These are phyloP conservation scores for Haliclona indistincta DNA, from an alignment of 37 sponge, comb jelly and placozoan genomes.

Conservation along the genomic window DNA sequence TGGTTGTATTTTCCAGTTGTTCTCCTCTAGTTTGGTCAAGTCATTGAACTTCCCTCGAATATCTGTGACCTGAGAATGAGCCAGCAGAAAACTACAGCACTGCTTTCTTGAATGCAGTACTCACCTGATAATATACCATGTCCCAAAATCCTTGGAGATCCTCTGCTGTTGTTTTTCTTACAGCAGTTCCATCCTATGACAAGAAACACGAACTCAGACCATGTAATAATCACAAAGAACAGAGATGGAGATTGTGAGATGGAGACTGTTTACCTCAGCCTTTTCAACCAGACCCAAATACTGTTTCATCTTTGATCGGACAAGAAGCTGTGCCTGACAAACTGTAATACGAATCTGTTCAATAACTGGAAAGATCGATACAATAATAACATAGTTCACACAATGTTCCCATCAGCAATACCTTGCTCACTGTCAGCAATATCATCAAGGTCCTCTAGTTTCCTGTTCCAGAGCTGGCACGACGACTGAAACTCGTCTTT, in stretches of 20 bases:
- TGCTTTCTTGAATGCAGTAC: conserved; percentile 53
- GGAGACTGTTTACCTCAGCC: conserved; percentile 48
- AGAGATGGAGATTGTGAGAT: neutral
- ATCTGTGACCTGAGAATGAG: conserved; percentile 73
- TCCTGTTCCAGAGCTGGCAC: conserved; percentile 53
- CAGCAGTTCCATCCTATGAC: conserved; percentile 24
- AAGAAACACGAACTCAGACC: neutral
- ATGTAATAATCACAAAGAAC: neutral
- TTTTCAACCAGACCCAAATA: conserved; percentile 54
- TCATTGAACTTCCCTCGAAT: conserved; percentile 24
- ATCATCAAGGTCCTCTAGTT: conserved; percentile 7
- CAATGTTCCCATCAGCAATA: neutral
- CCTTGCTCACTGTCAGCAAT: neutral
- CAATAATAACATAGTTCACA: neutral
- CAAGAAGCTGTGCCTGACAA: conserved; percentile 74
- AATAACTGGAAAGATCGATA: conserved; percentile 33
- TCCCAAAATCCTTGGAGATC: conserved; percentile 89
- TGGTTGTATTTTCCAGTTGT: conserved; percentile 70
- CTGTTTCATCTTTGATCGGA: conserved; percentile 75
- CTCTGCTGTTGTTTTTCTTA: conserved; percentile 23
- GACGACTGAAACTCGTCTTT: neutral
- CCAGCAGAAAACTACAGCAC: conserved; percentile 30
- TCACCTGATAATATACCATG: conserved; percentile 82
- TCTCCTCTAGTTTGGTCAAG: conserved; percentile 36
- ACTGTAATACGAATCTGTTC: conserved; percentile 64